Base-by-base conservation (phyloP, 2,797 vertebrate genomes). In the Choloepus didactylus region DNA sequence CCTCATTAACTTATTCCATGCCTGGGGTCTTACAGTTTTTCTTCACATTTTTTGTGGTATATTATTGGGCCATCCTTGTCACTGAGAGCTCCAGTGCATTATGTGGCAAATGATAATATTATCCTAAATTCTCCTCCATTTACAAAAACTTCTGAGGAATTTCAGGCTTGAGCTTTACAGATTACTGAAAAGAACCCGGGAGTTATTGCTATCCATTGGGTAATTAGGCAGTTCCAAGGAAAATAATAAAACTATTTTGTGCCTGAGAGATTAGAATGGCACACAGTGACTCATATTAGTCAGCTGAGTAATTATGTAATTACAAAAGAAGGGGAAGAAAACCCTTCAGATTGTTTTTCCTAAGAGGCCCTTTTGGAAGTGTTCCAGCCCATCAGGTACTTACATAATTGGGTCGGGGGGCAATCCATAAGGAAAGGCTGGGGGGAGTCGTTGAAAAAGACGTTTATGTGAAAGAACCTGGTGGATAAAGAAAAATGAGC, bases 241-340 rank as follows among this genome's bases (percentile, higher is more conserved):
- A 97, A 98, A 96, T 87, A 96, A 95, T 96, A 96, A 97, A 97
- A 97, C 95, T 97, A 93, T 97, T 97, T 97, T 91, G 93, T 97
- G 92, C 97, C 96, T 97, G n/a, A 83, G 95, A 97, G 96, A 95
- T 87, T 97, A 97, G 97, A 97, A 93, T 19, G 1, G 84, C 79
- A 64, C 96, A 98, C 72, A 0, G 81, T 0, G 38, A 96, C 95
- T 85, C 89, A 62, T 95, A 96, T 97, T 93, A 97, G 98, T 98
- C 97, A 97, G 96, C 90, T 96, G 89, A 95, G 91, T 97, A 46
- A 49, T 97, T 96, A 95, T 97, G 95, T 98, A 95, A 95, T 97
- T 98, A 97, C 97, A 89, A 95, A 91, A 97, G 97, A 92, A 96
- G 93, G 87, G 73, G 27, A 96, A 97, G 97, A 97, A 94, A 96